A percentile compares a stretch with the other conserved stretches of the same genome.
phyloP scores from a whole-genome alignment of 1,140 invertebrate genomes.

The Danaus plexippus region DNA sequence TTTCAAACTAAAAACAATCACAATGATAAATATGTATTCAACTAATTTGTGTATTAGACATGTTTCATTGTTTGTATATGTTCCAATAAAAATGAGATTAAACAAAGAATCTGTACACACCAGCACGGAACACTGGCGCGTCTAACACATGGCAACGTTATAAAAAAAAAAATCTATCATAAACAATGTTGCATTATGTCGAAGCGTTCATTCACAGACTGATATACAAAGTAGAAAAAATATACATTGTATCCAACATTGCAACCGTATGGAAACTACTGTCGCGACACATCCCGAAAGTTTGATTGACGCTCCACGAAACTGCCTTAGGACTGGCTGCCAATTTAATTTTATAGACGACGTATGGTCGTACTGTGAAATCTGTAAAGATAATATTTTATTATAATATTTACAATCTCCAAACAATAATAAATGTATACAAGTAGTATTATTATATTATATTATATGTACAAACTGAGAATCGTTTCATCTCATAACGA shows the following conservation, averaged over 20 bases:
- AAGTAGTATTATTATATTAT: too few species aligned
- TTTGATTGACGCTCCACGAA: conserved; percentile 12
- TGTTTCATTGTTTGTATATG: conserved; percentile 1
- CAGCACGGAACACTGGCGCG: conserved; percentile 41
- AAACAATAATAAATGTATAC: too few species aligned
- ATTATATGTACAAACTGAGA: too few species aligned
- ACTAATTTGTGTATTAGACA: conserved; percentile 5
- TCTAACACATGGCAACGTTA: conserved; percentile 49
- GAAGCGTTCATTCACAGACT: conserved; percentile 41
- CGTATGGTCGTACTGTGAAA: conserved; percentile 24
- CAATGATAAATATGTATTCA: background rate
- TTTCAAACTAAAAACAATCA: background rate
- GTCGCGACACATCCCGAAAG: conserved; percentile 10
- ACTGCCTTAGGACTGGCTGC: conserved; percentile 10
- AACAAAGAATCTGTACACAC: conserved; percentile 23
- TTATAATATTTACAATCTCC: background rate
- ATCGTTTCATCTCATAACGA: too few species aligned
- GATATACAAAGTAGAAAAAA: conserved; percentile 68
- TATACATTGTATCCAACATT: conserved; percentile 58
- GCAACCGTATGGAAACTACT: conserved; percentile 26
- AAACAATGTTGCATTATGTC: conserved; percentile 25
- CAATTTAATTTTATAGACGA: conserved; percentile 21
- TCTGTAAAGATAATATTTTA: conserved; percentile 22
- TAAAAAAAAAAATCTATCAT: conserved; percentile 43
- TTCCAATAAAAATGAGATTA: conserved; percentile 3